Evolutionary conservation across 2,888 invertebrate genomes (phyloP).

Genomic region (Eucriotettix oculatus): DNA sequence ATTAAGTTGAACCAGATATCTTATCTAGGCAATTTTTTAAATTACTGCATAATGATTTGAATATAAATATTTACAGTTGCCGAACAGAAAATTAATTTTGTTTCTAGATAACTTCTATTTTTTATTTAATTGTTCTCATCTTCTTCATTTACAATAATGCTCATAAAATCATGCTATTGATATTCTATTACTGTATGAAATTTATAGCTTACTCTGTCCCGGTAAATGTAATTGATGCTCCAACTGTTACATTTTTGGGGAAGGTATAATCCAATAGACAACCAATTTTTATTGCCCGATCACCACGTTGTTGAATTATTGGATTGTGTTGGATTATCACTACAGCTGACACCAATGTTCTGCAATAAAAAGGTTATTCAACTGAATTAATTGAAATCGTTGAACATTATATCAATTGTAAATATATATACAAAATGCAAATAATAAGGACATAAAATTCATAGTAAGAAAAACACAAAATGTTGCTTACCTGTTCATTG

Average conservation of each 20-base stretch:
- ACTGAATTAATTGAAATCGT: neutral
- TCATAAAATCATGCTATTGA: no score
- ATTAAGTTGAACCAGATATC: no score
- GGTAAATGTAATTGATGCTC: constrained; percentile 31
- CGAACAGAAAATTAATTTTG: no score
- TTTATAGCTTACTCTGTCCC: constrained; percentile 26
- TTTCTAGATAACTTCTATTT: no score
- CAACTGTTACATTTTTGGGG: constrained; percentile 33
- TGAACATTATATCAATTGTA: no score
- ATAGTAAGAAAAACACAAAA: neutral
- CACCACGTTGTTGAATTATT: constrained; percentile 69
- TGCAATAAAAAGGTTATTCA: constrained; percentile 20
- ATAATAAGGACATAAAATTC: neutral
- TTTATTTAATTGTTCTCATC: neutral
- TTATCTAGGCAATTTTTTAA: no score
- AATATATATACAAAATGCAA: no score
- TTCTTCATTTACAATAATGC: neutral
- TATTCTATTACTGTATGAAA: neutral
- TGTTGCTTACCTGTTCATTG: constrained; percentile 10
- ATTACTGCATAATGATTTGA: no score
- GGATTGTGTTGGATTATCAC: constrained; percentile 71
- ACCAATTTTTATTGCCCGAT: constrained; percentile 62
- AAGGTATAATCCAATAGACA: constrained; percentile 42
- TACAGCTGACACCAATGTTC: constrained; percentile 57
- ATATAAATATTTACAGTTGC: no score